phyloP scores from a whole-genome alignment of 2,797 vertebrate genomes.

The Malurus leucopterus region DNA sequence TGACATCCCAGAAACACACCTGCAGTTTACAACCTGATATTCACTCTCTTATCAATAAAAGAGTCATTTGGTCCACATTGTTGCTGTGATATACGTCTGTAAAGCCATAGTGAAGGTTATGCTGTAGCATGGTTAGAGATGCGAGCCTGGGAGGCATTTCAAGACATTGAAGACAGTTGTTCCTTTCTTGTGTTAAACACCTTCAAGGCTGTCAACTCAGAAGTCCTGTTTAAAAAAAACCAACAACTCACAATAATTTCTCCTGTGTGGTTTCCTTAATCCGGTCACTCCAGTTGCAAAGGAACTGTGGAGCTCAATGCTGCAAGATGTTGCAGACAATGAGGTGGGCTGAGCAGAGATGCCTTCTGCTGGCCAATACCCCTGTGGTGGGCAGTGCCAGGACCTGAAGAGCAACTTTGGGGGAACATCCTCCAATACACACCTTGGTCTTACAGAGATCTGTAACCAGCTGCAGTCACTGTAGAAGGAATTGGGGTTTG shows the following conservation, averaged over 20 bases:
- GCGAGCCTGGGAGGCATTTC: neutral
- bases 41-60: neutral
- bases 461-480: rapidly evolving
- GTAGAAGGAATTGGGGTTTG: neutral
- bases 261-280: neutral
- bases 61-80: neutral
- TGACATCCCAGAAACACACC: conserved; percentile 3
- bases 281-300: neutral
- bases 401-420: neutral
- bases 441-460: neutral
- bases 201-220: neutral
- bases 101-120: neutral
- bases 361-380: neutral
- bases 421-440: neutral
- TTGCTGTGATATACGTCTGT: neutral
- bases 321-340: neutral
- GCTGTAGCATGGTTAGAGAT: rapidly evolving
- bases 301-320: neutral
- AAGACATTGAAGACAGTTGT: neutral
- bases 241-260: neutral
- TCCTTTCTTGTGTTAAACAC: neutral
- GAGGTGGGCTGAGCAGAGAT: neutral
- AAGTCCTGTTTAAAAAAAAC: neutral
- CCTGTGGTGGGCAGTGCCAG: neutral
- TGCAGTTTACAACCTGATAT: neutral